A percentile compares a stretch with the other conserved stretches of the same genome.
Conservation (phyloP, 2,888 invertebrate species). For the Aleiodes leptofemur region DNA sequence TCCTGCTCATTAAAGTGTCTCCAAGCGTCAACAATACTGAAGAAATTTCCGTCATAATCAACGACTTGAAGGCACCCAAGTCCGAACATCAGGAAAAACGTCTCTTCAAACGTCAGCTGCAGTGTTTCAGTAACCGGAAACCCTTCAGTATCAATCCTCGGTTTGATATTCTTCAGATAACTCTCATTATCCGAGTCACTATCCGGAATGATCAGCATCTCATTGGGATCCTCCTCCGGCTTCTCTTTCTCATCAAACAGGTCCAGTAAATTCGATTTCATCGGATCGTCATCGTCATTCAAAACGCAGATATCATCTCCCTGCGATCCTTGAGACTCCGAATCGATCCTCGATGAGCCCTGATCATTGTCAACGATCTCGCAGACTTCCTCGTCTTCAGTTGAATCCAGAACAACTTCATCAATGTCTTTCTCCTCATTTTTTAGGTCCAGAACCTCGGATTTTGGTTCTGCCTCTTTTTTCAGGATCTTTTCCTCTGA, state of each 20-base stretch:
- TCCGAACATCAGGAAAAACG: conserved; percentile 84
- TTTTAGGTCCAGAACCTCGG: neutral
- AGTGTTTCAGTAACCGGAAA: conserved; percentile 80
- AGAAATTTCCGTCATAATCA: conserved; percentile 76
- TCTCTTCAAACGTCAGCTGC: conserved; percentile 85
- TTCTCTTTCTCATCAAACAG: conserved; percentile 32
- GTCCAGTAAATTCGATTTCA: conserved; percentile 25
- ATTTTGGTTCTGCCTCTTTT: neutral
- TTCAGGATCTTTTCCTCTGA: neutral
- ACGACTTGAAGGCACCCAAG: conserved; percentile 82
- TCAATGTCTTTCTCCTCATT: conserved; percentile 48
- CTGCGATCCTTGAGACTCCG: conserved; percentile 61
- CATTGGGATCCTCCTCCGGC: conserved; percentile 61
- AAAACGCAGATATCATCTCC: conserved; percentile 63
- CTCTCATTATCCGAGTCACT: conserved; percentile 82
- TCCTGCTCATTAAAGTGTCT: conserved; percentile 79
- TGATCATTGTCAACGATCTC: conserved; percentile 60
- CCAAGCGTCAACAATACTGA: conserved; percentile 79
- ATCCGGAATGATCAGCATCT: conserved; percentile 80
- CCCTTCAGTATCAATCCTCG: conserved; percentile 79
- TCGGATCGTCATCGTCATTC: conserved; percentile 22
- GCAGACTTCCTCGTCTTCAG: conserved; percentile 65
- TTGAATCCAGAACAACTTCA: conserved; percentile 63
- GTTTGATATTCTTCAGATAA: conserved; percentile 80
- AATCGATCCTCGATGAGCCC: conserved; percentile 30